A percentile compares a stretch with the other conserved stretches of the same genome.
These are phyloP conservation scores for Ophioninae sp. DNA, from an alignment of 2,888 invertebrate species.

Conservation along the genomic window DNA sequence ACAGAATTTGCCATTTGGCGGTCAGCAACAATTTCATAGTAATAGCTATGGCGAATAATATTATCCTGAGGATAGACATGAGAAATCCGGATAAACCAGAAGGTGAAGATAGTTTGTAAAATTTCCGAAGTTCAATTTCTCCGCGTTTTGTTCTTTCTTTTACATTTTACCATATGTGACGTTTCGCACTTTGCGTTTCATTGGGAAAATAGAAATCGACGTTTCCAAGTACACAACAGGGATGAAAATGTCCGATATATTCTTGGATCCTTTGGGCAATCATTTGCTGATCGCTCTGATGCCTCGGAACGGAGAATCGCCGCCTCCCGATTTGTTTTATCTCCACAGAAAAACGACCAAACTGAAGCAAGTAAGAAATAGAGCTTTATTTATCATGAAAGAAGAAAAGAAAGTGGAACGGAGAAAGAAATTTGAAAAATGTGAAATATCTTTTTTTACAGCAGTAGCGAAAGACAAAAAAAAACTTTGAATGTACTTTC, in stretches of 20 bases:
- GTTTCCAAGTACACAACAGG: constrained; percentile 85
- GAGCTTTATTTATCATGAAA: no score
- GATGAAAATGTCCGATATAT: constrained; percentile 86
- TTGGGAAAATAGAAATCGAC: constrained; percentile 85
- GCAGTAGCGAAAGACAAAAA: background rate
- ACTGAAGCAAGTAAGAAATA: constrained; percentile 83
- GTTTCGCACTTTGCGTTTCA: constrained; percentile 39
- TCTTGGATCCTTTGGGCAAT: constrained; percentile 92
- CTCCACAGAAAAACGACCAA: constrained; percentile 89
- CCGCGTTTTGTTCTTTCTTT: background rate
- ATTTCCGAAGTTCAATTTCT: background rate
- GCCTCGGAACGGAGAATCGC: constrained; percentile 83
- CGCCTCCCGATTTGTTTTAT: constrained; percentile 89
- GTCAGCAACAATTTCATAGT: constrained; percentile 92
- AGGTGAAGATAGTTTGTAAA: constrained; percentile 82
- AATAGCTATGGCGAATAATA: constrained; percentile 91
- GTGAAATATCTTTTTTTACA: background rate
- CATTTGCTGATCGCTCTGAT: constrained; percentile 91
- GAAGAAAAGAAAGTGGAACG: background rate
- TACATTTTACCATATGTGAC: background rate
- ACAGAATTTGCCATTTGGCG: constrained; percentile 89
- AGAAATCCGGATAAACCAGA: constrained; percentile 89
- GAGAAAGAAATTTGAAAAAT: background rate
- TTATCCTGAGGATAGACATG: constrained; percentile 90
- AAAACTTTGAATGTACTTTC: background rate